Evolutionary conservation across 2,888 invertebrate genomes (phyloP), one percentile per base, ranked within the genome.

Genomic region (Drosophila kuntzei): DNA sequence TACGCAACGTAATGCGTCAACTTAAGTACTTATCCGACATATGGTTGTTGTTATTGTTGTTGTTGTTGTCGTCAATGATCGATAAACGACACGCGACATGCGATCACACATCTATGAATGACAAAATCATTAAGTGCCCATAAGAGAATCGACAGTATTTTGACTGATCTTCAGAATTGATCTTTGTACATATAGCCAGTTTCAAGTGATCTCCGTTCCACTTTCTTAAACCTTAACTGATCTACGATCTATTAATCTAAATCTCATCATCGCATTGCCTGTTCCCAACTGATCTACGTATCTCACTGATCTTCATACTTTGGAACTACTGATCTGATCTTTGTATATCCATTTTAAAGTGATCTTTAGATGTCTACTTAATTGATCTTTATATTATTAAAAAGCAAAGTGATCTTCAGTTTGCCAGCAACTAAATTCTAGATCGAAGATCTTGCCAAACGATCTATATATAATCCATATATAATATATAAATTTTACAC

Each of bases 1-100:
- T 78, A 77, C 72, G 74, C 80, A 77, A 61, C 63, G 78, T 77
- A 77, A 77, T 77, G 76, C 76, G 61, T 76, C 60, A 60, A 55
- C 60, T 60, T 50, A 75, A 60, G 51, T 69, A 63, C 34, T 74
- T 63, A 64, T 70, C 51, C 41, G 41, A 41, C 12, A 18, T 32
- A 51, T 43, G 49, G 47, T 39, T 27, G 36, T 34, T 60, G 22
- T 53, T 66, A 25, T 47, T 55, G 22, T 22, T 68, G 8, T 27
- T 71, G 32, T 47, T 75, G 39, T 25, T 70, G 47, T 49, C 41
- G 50, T 8, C 39, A 44, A 22, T 44, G 71, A 34, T 73, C 64
- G 64, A 27, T 8, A 43, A 29, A 29, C 25, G 58, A 59, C 73
- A 73, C 73, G 73, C 73, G 71, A 70, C 54, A 39, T 69, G 41